Percentiles rank a stretch among this genome's conserved stretches.
These are phyloP conservation scores for Heteropelma amictum DNA, from an alignment of 2,888 invertebrate species.

Conservation along the genomic window DNA sequence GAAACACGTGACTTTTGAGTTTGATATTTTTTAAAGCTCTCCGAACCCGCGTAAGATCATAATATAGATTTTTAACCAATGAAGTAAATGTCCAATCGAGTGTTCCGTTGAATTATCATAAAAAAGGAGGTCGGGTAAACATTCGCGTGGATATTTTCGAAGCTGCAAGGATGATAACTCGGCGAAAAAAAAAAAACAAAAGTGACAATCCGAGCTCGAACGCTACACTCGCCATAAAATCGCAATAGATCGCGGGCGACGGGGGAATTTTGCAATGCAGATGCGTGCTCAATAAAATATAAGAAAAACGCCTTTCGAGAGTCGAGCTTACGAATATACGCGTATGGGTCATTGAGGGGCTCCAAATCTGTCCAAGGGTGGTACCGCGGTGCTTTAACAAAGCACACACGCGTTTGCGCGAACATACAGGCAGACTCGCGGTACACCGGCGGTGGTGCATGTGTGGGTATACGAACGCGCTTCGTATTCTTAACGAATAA, in stretches of 20 bases:
- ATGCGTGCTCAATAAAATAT: background rate
- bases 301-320: constrained; percentile 17
- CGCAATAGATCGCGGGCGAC: background rate
- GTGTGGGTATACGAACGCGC: background rate
- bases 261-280: background rate
- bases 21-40: too few species aligned
- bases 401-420: background rate
- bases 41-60: too few species aligned
- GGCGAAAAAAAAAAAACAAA: too few species aligned
- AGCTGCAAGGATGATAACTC: too few species aligned
- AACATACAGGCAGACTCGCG: background rate
- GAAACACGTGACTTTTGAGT: too few species aligned
- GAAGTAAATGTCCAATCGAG: too few species aligned
- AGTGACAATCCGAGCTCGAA: too few species aligned
- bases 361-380: constrained; percentile 42
- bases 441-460: background rate
- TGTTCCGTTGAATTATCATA: too few species aligned
- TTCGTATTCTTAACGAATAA: constrained; percentile 19
- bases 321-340: constrained; percentile 7
- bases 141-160: too few species aligned
- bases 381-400: constrained; percentile 14
- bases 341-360: constrained; percentile 34
- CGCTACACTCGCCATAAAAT: too few species aligned
- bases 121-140: too few species aligned
- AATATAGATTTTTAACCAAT: too few species aligned